phyloP scores from a whole-genome alignment of 2,113 vertebrate species.

The Neotoma lepida region DNA sequence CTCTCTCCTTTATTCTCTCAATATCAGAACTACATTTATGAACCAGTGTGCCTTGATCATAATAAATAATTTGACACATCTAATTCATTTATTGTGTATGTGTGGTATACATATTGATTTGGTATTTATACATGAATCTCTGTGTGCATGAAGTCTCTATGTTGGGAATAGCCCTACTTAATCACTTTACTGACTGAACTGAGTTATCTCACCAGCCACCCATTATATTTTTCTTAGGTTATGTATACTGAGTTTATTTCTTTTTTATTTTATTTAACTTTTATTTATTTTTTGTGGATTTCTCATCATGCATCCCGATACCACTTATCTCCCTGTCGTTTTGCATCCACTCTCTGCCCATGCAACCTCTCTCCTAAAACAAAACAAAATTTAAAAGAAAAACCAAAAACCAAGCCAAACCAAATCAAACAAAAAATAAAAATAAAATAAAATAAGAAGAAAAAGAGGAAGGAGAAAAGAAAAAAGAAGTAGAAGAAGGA shows the following conservation, averaged over 20 bases:
- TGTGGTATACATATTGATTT: not conserved
- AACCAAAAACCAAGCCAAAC: no score
- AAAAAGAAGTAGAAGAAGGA: no score
- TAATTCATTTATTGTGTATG: not conserved
- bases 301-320: no score
- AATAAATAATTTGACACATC: not conserved
- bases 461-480: no score
- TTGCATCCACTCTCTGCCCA: no score
- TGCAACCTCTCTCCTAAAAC: no score
- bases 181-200: not conserved
- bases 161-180: not conserved
- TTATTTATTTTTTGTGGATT: no score
- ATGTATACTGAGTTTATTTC: not conserved
- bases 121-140: not conserved
- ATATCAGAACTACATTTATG: not conserved
- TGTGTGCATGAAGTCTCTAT: not conserved
- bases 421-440: no score
- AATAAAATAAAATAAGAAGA: no score
- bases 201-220: not conserved
- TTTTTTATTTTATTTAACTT: no score
- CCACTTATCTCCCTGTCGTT: no score
- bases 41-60: not conserved
- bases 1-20: not conserved
- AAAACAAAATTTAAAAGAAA: no score
- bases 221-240: not conserved